These are phyloP conservation scores for Sparidentex hasta DNA, from an alignment of 2,797 vertebrate species.

Conservation along the genomic window DNA sequence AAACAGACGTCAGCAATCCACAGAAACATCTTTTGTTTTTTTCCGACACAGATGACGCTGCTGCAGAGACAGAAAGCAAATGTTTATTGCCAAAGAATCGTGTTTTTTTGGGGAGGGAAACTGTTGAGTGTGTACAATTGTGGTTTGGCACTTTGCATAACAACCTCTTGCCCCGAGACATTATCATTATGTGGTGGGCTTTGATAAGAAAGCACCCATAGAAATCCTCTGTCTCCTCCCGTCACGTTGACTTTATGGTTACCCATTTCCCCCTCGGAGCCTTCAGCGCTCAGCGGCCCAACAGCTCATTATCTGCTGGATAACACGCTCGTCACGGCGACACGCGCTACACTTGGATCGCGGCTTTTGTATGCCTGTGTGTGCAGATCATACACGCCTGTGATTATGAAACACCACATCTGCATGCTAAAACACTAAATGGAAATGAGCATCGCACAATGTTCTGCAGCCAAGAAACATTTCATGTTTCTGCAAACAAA, in stretches of 20 bases:
- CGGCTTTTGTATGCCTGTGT: conserved; percentile 4
- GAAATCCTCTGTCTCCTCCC: conserved; percentile 27
- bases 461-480: too few species aligned
- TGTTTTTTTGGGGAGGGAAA: not conserved
- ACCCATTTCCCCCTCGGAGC: conserved; percentile 50
- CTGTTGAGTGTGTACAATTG: not conserved
- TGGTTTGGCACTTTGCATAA: conserved; percentile 42
- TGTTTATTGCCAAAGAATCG: not conserved
- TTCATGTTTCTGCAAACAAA: too few species aligned
- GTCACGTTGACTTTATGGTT: conserved; percentile 52
- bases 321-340: conserved; percentile 27
- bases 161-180: conserved; percentile 44
- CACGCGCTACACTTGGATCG: conserved; percentile 16
- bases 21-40: conserved; percentile 8
- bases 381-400: conserved; percentile 20
- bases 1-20: not conserved
- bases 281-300: conserved; percentile 40
- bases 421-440: conserved; percentile 8
- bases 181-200: conserved; percentile 50
- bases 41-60: not conserved
- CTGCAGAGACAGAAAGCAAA: conserved; percentile 6
- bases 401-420: not conserved
- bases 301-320: conserved; percentile 60
- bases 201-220: conserved; percentile 34
- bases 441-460: not conserved